Evolutionary conservation across 2,797 vertebrate species (phyloP).

Genomic region (Cheirogaleus major): DNA sequence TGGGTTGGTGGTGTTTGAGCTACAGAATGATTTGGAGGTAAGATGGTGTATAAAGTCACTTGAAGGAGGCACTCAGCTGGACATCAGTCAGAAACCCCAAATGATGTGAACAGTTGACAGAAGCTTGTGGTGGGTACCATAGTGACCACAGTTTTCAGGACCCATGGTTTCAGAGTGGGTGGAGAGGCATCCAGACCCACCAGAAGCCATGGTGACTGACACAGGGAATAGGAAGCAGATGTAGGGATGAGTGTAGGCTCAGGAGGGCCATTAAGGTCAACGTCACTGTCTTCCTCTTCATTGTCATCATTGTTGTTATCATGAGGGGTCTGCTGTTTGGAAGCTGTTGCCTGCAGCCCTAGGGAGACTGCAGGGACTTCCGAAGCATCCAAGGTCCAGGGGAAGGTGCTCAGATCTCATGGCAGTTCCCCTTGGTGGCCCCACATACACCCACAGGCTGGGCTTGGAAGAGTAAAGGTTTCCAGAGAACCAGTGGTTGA

Average conservation of each 20-base stretch:
- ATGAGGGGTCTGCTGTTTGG: background rate
- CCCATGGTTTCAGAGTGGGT: background rate
- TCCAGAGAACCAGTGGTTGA: background rate
- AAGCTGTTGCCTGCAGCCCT: background rate
- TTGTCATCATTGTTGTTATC: background rate
- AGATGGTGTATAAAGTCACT: background rate
- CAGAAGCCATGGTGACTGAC: background rate
- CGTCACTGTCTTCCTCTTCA: background rate
- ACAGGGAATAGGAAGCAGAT: background rate
- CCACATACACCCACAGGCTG: background rate
- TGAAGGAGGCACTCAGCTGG: background rate
- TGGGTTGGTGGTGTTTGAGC: background rate
- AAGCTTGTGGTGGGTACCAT: background rate
- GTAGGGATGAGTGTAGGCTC: background rate
- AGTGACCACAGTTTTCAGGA: slow-evolving; percentile 22
- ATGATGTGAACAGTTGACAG: slow-evolving; percentile 46
- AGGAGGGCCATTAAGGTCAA: background rate
- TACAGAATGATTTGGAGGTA: background rate
- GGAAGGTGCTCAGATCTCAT: background rate
- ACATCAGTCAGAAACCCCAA: slow-evolving; percentile 41
- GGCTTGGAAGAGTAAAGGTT: background rate
- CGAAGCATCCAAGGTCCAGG: background rate
- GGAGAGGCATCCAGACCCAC: background rate
- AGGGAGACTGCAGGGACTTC: background rate
- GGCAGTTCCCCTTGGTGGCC: background rate